Evolutionary conservation across 2,797 vertebrate genomes (phyloP), one percentile per base, ranked within the genome.

Genomic region (Taenioides sp.): DNA sequence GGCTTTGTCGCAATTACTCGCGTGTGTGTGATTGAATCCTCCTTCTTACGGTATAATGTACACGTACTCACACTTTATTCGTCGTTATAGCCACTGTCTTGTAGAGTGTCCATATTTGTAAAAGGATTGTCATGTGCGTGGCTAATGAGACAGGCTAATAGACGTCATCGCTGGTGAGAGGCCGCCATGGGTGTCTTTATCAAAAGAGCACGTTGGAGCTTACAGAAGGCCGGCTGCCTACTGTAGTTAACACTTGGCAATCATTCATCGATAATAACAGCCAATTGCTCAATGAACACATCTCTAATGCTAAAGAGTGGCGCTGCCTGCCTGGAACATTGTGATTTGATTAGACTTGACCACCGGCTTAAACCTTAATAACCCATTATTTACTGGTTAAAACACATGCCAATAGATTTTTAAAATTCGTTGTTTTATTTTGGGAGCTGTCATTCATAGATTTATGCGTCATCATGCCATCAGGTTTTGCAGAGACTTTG

Each of bases 111-210:
- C 10, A 37, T 60, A 40, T 18, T 27, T 7, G 28, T 31, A 68
- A 40, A 5, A 49, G 25, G 34, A 22, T 22, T 47, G 72, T 43
- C 82, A 79, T 79, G 76, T 11, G 12, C 58, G 60, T 47, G 67
- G 85, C 84, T 81, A 80, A 71, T 20, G 58, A 68, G 61, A 70
- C 31, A 62, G n/a, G 78, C 76, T 87, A 87, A 86, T 31, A 88
- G 85, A 90, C 91, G 89, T 92, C 88, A 91, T 91, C 59, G 86
- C 55, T 83, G 67, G 67, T 60, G 68, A 78, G 80, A 88, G 89
- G 91, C 89, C 90, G 83, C 86, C 74, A 85, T 87, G 86, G 79
- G 66, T 84, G 75, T 72, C 80, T 88, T 74, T 72, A 71, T 75
- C 71, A 67, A 78, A 83, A 87, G 70, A 81, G 77, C 85, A 87